Conservation (phyloP, 2,888 invertebrate genomes). For the Leptogaster cylindrica region DNA sequence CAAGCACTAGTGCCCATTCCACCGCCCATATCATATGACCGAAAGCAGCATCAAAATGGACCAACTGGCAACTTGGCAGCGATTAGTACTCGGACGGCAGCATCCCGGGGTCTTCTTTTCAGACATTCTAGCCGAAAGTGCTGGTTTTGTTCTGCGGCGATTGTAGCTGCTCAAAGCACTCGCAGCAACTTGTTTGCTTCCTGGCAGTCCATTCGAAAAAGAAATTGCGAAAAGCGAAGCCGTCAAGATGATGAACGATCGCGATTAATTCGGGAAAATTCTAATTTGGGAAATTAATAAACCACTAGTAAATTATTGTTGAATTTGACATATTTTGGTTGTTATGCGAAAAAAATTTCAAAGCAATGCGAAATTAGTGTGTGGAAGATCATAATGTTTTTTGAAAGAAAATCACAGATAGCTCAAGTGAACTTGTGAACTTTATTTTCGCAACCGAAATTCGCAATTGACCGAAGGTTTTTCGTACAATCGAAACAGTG, state of each 20-base stretch:
- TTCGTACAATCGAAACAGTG: too few relatives aligned
- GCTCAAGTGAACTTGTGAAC: too few relatives aligned
- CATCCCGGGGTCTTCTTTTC: conserved; percentile 17
- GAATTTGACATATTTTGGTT: too few relatives aligned
- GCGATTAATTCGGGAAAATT: conserved; percentile 11
- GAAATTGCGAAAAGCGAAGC: conserved; percentile 1
- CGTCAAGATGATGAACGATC: neutral
- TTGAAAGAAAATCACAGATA: too few relatives aligned
- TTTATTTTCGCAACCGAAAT: too few relatives aligned
- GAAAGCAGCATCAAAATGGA: neutral
- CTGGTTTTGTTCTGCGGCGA: conserved; percentile 14
- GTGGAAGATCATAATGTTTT: too few relatives aligned
- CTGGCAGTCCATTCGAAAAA: neutral
- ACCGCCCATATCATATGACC: conserved; percentile 2
- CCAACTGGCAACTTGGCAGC: conserved; percentile 8
- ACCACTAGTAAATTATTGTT: too few relatives aligned
- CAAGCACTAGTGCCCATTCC: neutral
- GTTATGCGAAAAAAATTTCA: too few relatives aligned
- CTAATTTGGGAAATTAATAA: conserved; percentile 33
- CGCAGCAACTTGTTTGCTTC: conserved; percentile 32
- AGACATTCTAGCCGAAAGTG: conserved; percentile 5
- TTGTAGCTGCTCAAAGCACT: neutral
- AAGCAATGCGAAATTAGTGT: too few relatives aligned
- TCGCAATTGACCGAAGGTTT: too few relatives aligned
- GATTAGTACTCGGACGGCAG: neutral